These are phyloP conservation scores for Elachura formosa DNA, from an alignment of 2,113 vertebrate genomes.

Conservation along the genomic window DNA sequence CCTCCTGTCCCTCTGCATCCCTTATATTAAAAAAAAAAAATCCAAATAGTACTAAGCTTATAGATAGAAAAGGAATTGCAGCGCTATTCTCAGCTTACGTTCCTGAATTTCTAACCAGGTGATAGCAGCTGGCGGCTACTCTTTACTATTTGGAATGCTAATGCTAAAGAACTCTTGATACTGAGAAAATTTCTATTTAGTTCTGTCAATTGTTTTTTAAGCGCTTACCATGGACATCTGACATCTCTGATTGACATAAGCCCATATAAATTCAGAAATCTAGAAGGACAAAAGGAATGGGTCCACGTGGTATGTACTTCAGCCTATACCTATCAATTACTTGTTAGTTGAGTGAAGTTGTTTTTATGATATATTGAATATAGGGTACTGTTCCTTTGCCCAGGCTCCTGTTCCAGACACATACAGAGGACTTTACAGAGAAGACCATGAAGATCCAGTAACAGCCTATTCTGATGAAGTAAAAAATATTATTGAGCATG, in stretches of 20 bases:
- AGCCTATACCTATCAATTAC: neutral
- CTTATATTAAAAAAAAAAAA: neutral
- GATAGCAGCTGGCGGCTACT: neutral
- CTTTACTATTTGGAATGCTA: neutral
- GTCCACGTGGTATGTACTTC: slow-evolving; percentile 91
- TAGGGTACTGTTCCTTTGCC: neutral
- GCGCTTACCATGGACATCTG: slow-evolving; percentile 94
- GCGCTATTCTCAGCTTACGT: neutral
- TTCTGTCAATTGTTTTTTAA: slow-evolving; percentile 69
- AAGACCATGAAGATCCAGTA: slow-evolving; percentile 79
- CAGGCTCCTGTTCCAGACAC: slow-evolving; percentile 91
- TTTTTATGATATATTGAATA: neutral
- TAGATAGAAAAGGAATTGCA: neutral
- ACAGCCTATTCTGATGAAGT: slow-evolving; percentile 85
- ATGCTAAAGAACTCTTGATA: neutral
- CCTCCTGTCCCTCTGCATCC: neutral
- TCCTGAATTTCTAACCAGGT: neutral
- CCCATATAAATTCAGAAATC: slow-evolving; percentile 93
- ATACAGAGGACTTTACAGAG: slow-evolving; percentile 83
- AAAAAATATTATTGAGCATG: slow-evolving; percentile 76
- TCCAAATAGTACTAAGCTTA: neutral
- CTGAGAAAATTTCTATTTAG: slow-evolving; percentile 18
- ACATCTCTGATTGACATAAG: slow-evolving; percentile 95
- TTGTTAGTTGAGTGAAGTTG: neutral
- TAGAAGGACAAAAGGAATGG: slow-evolving; percentile 93